These are phyloP conservation scores for Drosophila borborema DNA, from an alignment of 2,888 invertebrate genomes.

Conservation along the genomic window DNA sequence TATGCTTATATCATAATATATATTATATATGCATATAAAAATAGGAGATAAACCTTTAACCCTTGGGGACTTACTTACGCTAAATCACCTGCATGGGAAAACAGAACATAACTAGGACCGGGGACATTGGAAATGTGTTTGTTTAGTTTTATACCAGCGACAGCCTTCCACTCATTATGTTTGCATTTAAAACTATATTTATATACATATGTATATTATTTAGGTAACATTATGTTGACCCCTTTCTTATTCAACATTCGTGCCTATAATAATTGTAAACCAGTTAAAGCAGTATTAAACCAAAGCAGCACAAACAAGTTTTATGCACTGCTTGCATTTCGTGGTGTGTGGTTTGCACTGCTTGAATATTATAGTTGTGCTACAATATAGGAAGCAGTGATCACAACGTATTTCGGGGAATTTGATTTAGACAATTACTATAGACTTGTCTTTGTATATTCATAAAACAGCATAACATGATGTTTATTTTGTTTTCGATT, in stretches of 20 bases:
- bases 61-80: constrained; percentile 51
- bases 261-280: background rate
- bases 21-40: constrained; percentile 16
- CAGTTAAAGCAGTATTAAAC: background rate
- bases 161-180: constrained; percentile 21
- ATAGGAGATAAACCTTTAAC: constrained; percentile 29
- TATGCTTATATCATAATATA: constrained; percentile 40
- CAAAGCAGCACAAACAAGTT: background rate
- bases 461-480: constrained; percentile 68
- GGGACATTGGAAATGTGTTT: constrained; percentile 34
- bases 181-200: constrained; percentile 9
- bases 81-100: constrained; percentile 54
- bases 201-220: background rate
- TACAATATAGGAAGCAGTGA: constrained; percentile 15
- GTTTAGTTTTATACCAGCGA: constrained; percentile 26
- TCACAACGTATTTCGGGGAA: background rate
- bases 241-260: background rate
- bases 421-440: constrained; percentile 14
- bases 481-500: constrained; percentile 46
- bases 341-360: constrained; percentile 6
- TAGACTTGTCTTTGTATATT: constrained; percentile 47
- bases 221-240: background rate
- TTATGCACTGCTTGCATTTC: constrained; percentile 2
- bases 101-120: constrained; percentile 48
- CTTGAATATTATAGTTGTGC: constrained; percentile 1